phyloP scores from a whole-genome alignment of 2,113 vertebrate species.

The Mystacornis crossleyi region DNA sequence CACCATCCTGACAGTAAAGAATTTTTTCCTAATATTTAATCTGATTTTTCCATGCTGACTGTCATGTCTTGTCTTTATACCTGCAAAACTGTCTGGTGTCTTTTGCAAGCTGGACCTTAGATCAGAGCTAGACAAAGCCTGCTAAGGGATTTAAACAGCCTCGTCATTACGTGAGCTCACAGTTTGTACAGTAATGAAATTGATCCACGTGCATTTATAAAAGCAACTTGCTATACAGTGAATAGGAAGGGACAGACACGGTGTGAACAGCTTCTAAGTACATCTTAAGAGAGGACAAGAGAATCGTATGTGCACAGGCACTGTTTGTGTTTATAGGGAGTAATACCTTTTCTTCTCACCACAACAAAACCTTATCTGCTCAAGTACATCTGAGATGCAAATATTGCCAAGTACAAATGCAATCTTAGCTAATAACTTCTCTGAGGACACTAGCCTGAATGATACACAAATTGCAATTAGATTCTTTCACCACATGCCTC shows the following conservation, averaged over 20 bases:
- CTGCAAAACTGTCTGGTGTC: not conserved
- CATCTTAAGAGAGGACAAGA: not conserved
- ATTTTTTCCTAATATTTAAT: not conserved
- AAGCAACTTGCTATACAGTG: not conserved
- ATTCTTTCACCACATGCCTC: not conserved
- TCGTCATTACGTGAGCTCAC: not conserved
- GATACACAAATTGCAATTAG: not conserved
- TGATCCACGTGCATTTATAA: not conserved
- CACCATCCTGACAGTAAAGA: not conserved
- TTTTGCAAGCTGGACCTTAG: not conserved
- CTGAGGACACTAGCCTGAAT: not conserved
- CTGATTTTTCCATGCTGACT: not conserved
- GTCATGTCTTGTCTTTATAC: not conserved
- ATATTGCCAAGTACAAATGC: not conserved
- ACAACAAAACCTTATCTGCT: not conserved
- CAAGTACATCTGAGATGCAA: not conserved
- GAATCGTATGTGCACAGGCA: not conserved
- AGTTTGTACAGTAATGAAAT: not conserved
- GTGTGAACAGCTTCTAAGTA: no score
- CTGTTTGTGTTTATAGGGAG: not conserved
- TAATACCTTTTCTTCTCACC: not conserved
- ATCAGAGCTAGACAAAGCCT: not conserved
- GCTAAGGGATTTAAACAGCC: not conserved
- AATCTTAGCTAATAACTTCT: not conserved
- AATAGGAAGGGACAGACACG: not conserved